Percentiles rank a stretch among this genome's conserved stretches.
These are phyloP conservation scores for Eospalax fontanierii DNA, from an alignment of 2,797 vertebrate species.

Conservation along the genomic window DNA sequence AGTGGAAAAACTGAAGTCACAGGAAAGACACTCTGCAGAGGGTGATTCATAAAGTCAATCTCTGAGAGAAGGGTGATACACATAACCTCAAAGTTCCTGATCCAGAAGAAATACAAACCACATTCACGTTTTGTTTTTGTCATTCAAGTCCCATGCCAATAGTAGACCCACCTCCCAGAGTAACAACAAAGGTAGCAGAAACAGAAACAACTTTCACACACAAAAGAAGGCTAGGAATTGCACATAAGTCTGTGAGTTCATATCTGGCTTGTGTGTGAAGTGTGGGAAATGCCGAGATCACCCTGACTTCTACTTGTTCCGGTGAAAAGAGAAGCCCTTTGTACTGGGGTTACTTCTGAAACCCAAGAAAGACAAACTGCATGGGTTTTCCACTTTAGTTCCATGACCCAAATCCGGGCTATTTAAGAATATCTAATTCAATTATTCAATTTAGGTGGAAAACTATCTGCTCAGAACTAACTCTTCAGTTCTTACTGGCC, in stretches of 20 bases:
- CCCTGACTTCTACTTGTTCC: background rate
- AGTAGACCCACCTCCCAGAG: background rate
- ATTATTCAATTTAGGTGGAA: constrained; percentile 68
- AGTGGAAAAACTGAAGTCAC: constrained; percentile 75
- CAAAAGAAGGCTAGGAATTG: background rate
- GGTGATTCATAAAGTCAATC: constrained; percentile 71
- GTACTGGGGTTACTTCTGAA: constrained; percentile 35
- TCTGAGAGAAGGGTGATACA: constrained; percentile 1
- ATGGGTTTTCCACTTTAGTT: constrained; percentile 46
- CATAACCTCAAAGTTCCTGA: constrained; percentile 25
- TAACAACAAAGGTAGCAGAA: background rate
- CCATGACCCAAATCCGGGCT: constrained; percentile 59
- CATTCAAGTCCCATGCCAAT: background rate
- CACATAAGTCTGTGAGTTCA: background rate
- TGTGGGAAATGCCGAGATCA: background rate
- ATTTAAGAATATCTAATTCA: constrained; percentile 70
- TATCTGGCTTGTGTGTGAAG: no score
- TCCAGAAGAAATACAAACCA: constrained; percentile 21
- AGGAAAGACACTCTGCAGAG: constrained; percentile 48
- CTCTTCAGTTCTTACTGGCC: background rate
- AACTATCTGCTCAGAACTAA: constrained; percentile 62
- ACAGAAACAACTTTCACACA: background rate
- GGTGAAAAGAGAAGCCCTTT: constrained; percentile 20
- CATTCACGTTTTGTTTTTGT: background rate
- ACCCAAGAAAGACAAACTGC: constrained; percentile 43